These are phyloP conservation scores for Thymallus thymallus DNA, from an alignment of 2,113 vertebrate genomes.

Conservation along the genomic window DNA sequence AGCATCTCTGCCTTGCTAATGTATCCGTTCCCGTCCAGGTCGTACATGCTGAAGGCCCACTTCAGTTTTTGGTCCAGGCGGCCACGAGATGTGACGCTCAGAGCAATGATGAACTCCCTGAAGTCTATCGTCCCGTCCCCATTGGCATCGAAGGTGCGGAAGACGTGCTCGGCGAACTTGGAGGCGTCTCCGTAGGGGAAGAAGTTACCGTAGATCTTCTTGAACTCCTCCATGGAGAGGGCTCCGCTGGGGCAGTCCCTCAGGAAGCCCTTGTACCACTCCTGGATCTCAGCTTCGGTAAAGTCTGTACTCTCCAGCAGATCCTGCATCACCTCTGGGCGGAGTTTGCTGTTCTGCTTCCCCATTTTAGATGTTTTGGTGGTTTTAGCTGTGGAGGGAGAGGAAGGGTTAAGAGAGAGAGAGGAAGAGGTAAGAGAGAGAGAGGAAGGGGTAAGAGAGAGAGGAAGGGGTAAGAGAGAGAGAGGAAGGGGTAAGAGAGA, in stretches of 20 bases:
- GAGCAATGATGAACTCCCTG: constrained; percentile 98
- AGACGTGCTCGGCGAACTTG: constrained; percentile 97
- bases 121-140: constrained; percentile 97
- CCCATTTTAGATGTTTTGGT: constrained; percentile 79
- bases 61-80: constrained; percentile 98
- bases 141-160: constrained; percentile 97
- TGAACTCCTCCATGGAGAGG: constrained; percentile 97
- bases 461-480: background rate
- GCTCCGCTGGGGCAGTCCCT: constrained; percentile 98
- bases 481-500: no score
- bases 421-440: no score
- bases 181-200: constrained; percentile 98
- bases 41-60: constrained; percentile 99
- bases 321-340: constrained; percentile 98
- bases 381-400: constrained; percentile 55
- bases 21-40: constrained; percentile 97
- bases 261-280: constrained; percentile 99
- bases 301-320: constrained; percentile 98
- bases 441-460: no score
- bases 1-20: constrained; percentile 99
- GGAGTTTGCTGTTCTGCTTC: constrained; percentile 99
- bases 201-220: constrained; percentile 99
- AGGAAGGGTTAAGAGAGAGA: background rate
- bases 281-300: constrained; percentile 95
- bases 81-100: constrained; percentile 94